Conservation (phyloP, 2,113 vertebrate species). For the Haemorhous mexicanus region DNA sequence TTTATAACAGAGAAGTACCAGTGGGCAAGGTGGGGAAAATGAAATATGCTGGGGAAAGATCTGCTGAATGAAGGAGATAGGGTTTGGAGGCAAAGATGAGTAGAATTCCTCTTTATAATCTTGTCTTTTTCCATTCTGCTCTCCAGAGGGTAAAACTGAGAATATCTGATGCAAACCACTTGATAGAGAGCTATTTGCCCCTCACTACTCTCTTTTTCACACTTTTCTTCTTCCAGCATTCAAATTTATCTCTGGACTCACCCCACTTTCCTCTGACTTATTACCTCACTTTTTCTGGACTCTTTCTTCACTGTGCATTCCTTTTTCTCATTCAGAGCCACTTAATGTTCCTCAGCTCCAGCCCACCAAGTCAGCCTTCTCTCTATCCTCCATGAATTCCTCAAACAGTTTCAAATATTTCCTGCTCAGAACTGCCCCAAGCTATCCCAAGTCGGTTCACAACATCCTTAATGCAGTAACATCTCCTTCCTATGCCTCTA, state of each 20-base stretch:
- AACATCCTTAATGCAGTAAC: not conserved
- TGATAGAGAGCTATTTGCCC: not conserved
- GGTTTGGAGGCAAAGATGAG: not conserved
- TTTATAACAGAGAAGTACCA: not conserved
- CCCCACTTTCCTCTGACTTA: not conserved
- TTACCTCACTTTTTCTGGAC: not conserved
- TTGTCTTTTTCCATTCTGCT: not conserved
- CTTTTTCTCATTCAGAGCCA: not conserved
- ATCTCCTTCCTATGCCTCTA: not conserved
- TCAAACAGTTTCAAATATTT: not conserved
- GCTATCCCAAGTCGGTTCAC: accelerated
- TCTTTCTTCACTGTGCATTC: not conserved
- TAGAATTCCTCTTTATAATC: not conserved
- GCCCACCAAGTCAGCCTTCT: not conserved
- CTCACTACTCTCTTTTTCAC: not conserved
- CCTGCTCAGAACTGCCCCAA: not conserved
- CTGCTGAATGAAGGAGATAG: not conserved
- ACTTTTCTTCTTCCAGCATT: not conserved
- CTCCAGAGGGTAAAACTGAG: not conserved
- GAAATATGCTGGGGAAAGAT: not conserved
- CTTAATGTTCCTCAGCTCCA: not conserved
- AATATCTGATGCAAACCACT: not conserved
- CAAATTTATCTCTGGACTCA: not conserved
- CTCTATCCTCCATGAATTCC: not conserved
- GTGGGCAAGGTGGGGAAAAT: not conserved